Evolutionary conservation across 2,113 vertebrate species (phyloP), one percentile per base, ranked within the genome.

Genomic region (Spermophilus dauricus): DNA sequence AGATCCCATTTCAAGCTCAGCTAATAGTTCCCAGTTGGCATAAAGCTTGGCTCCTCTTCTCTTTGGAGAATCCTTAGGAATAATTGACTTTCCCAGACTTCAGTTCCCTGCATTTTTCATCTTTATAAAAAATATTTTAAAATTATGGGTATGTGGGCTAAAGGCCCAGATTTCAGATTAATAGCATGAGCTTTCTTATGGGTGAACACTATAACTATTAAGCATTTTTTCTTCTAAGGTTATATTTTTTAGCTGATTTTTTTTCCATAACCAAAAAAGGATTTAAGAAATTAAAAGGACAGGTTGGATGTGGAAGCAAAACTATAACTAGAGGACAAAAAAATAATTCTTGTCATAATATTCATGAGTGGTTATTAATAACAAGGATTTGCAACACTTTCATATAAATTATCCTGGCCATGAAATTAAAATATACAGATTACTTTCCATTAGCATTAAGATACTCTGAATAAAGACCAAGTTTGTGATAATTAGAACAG

Each of bases 281-380:
- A 18, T 76, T 96, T 97, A 85, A 93, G 45, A 92, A 96, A 97
- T 96, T 77, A 96, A 97, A 97, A 96, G 51, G 37, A 69, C 91
- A 91, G 16, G 32, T 93, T 93, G 73, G 42, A 58, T 89, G 0
- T 91, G 24, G 83, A 96, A 96, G 56, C 58, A 63, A 12, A 94
- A 13, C n/a, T 84, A 8, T 81, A 95, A 96, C 63, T 89, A 93
- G 10, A 95, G 70, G 92, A 83, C 45, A 53, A 87, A 94, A n/a
- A 37, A 3, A 20, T 42, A 93, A 95, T 84, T 89, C 14, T 95
- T 96, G 63, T 87, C 86, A 95, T 80, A 96, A 85, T 95, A 95
- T 90, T 96, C 86, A 95, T 69, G 51, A 84, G 28, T 42, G 5
- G 11, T 84, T 94, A 93, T 98, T 94, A 97, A 95, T 93, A 95